Percentiles rank a stretch among this genome's conserved stretches.
phyloP scores from a whole-genome alignment of 2,113 vertebrate species.

The Eira barbara region DNA sequence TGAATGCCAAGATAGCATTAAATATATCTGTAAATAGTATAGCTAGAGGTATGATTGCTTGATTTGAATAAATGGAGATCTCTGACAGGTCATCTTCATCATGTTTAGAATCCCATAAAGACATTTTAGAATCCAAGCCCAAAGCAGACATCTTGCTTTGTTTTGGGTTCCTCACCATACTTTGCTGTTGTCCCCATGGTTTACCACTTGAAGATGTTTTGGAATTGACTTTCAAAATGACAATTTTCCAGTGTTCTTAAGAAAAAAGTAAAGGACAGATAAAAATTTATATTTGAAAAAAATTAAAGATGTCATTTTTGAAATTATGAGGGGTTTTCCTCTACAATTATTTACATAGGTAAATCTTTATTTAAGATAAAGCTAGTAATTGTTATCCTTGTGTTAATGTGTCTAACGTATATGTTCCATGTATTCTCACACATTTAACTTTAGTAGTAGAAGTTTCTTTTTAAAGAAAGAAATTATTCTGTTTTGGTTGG shows the following conservation, averaged over 20 bases:
- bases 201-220: not conserved
- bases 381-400: not conserved
- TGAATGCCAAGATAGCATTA: slow-evolving; percentile 38
- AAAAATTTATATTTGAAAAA: not conserved
- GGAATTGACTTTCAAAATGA: not conserved
- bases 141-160: not conserved
- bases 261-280: not conserved
- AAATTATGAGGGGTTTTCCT: not conserved
- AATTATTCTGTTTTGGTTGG: not conserved
- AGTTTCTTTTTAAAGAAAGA: slow-evolving; percentile 48
- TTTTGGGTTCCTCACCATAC: not conserved
- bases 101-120: not conserved
- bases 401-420: not conserved
- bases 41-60: not conserved
- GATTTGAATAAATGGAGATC: not conserved
- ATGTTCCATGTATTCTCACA: not conserved
- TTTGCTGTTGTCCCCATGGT: not conserved
- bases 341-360: not conserved
- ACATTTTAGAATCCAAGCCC: not conserved
- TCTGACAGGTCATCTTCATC: not conserved
- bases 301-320: slow-evolving; percentile 11
- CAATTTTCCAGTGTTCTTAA: not conserved
- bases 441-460: slow-evolving; percentile 26
- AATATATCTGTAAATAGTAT: not conserved
- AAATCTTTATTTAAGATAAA: not conserved